Base-by-base conservation (phyloP, 2,113 vertebrate species). In the Phaetusa simplex region DNA sequence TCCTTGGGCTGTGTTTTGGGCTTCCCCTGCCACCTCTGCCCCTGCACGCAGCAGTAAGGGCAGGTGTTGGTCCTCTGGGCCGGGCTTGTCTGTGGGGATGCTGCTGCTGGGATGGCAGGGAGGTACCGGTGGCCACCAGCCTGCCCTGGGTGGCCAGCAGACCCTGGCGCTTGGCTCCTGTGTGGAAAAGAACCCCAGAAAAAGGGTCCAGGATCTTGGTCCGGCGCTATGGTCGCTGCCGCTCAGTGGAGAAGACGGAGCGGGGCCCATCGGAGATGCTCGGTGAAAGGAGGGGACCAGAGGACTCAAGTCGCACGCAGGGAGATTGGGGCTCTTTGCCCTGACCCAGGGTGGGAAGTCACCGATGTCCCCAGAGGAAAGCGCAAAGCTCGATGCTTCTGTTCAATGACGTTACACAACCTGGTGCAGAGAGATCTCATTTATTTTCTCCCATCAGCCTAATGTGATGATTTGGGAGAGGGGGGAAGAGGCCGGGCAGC, bases 361-460 rank as follows among this genome's bases (percentile, higher is more conserved):
- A 56, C 32, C 0, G 0, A 21, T 67, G 70, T 85, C 88, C 94
- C 87, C 84, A 91, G 88, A 80, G 59, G 52, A 85, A 90, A 94
- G 77, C 27, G 65, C 89, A 91, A 82, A 95, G 82, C 93, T 79
- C 8, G 9, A 71, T 88, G 24, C 61, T 88, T 86, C 91, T 97
- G 81, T 86, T 95, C 95, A 91, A 55, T 74, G 95, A 72, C 10
- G 71, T 98, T 98, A 98, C 42, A 94, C 97, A 95, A 97, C 91
- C 56, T 91, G 86, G 82, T 22, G 17, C 23, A 19, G 61, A 83
- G 87, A 83, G 71, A 96, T 95, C 97, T 97, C 96, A 86, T 90
- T 82, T 89, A 88, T 92, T 95, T 90, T 97, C 90, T 98, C 96
- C 95, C 94, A 96, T 97, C 97, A 97, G 92, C 95, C 98, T 98